Evolutionary conservation across 2,113 vertebrate species (phyloP).

Genomic region (Oostethus manadensis): DNA sequence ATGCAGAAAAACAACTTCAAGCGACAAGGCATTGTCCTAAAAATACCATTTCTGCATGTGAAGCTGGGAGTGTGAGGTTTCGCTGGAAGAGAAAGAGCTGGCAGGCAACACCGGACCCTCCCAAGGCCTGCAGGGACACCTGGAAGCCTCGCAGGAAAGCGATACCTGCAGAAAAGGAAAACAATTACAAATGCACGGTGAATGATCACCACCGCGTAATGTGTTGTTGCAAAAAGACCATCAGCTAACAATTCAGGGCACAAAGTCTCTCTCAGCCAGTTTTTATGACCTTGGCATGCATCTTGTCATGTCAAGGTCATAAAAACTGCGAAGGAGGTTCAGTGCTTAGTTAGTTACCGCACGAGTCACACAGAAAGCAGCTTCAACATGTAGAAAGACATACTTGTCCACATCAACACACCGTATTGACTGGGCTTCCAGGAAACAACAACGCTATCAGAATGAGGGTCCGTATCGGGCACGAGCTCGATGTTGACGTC

Average conservation of each 20-base stretch:
- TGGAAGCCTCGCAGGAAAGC: slow-evolving; percentile 73
- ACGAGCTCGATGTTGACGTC: slow-evolving; percentile 61
- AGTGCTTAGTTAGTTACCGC: neutral
- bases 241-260: too few species aligned
- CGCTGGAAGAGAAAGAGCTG: slow-evolving; percentile 71
- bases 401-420: slow-evolving; percentile 17
- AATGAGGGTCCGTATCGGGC: slow-evolving; percentile 28
- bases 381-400: neutral
- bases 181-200: neutral
- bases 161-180: slow-evolving; percentile 59
- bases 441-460: slow-evolving; percentile 64
- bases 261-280: too few species aligned
- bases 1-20: neutral
- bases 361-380: neutral
- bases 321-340: neutral
- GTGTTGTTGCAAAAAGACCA: neutral
- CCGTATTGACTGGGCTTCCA: slow-evolving; percentile 73
- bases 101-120: slow-evolving; percentile 52
- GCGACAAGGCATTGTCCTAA: neutral
- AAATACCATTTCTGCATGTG: slow-evolving; percentile 60
- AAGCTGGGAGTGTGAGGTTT: slow-evolving; percentile 58
- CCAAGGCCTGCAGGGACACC: slow-evolving; percentile 67
- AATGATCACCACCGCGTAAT: too few species aligned
- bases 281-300: neutral
- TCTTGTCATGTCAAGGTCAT: neutral